Evolutionary conservation across 1,140 invertebrate genomes (phyloP).

Genomic region (Chironomus tepperi): DNA sequence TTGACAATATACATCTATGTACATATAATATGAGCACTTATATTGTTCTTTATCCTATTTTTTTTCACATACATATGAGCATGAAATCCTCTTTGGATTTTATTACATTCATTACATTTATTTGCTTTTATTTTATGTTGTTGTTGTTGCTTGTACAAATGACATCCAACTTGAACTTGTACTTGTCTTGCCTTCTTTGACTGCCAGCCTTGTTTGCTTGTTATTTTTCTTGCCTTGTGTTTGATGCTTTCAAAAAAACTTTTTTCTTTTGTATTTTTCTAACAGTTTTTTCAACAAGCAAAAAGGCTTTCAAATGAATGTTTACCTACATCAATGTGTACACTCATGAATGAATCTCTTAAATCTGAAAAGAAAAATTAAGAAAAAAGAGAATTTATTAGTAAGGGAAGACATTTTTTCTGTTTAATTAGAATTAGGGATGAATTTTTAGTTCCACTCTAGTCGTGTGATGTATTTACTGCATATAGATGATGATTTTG

Average conservation of each 20-base stretch:
- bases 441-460: no score
- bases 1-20: neutral
- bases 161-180: neutral
- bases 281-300: no score
- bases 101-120: slow-evolving; percentile 10
- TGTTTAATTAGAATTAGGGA: no score
- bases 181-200: no score
- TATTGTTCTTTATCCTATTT: neutral
- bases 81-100: neutral
- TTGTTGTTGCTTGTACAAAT: neutral
- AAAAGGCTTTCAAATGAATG: no score
- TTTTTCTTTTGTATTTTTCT: neutral
- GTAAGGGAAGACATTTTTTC: no score
- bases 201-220: neutral
- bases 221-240: neutral
- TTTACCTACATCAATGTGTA: no score
- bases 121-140: neutral
- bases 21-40: neutral
- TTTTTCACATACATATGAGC: slow-evolving; percentile 5
- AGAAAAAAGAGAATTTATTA: no score
- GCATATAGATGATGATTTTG: no score
- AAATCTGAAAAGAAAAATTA: no score
- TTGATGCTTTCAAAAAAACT: neutral
- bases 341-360: no score
- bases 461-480: no score